Base-by-base conservation (phyloP, 2,113 vertebrate species). In the Phycodurus eques region DNA sequence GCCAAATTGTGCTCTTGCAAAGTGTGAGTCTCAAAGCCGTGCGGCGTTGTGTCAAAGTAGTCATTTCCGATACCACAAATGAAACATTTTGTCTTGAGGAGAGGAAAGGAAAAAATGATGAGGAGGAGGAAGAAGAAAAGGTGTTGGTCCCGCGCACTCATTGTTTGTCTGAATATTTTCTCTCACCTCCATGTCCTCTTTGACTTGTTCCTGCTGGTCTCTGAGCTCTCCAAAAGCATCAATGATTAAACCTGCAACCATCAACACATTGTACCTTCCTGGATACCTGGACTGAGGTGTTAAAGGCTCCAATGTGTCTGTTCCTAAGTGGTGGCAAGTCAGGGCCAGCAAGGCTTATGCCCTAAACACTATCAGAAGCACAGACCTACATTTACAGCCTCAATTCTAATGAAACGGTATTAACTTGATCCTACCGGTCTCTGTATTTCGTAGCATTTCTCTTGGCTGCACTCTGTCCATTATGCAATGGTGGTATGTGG, bases 1-100 rank as follows among this genome's bases (percentile, higher is more conserved):
- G 98, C 98, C 85, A 99, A 85, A 87, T 99, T 99, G 95, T 99
- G 98, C 92, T 99, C 98, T 92, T 99, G 97, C 88, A 99, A 90
- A 6, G 98, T 99, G 64, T 99, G 98, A 53, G 96, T 98, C 89
- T 99, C 98, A 79, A 99, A 99, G 64, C 98, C 98, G 27, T 99
- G 98, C 46, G 98, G 98, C 0, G 94, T 98, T 0, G 95, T 96
- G 91, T 99, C 98, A 83, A 99, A 99, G 87, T 99, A 99, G 79
- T 99, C 98, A 53, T 98, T 99, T 60, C 98, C 98, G 5, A 99
- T 99, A 66, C 97, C 98, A 87, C 98, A 99, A 86, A 99, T 99
- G 88, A 99, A 99, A 70, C 98, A 99, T 88, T 99, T 99, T 60
- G 98, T 99, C 98, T 99, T 1, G 89, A 68, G 71, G 77, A 76